A percentile compares a stretch with the other conserved stretches of the same genome.
Conservation (phyloP, 2,888 invertebrate species). For the Cephus runcator region DNA sequence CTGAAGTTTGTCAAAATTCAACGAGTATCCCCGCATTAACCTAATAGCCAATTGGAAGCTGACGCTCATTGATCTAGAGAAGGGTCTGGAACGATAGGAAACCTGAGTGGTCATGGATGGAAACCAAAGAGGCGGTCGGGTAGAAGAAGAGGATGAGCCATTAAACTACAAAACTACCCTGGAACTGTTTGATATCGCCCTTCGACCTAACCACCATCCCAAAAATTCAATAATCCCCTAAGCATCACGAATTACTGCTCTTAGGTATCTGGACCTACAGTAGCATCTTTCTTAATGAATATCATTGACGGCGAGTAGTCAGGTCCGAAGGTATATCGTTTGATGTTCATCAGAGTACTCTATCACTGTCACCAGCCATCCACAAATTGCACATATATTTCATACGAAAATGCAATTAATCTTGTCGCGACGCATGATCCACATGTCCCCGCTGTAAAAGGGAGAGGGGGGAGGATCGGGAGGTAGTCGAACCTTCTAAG, state of each 20-base stretch:
- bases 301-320: not conserved
- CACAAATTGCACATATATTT: not conserved
- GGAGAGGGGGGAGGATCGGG: no score
- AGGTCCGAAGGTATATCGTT: not conserved
- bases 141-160: not conserved
- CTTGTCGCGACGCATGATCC: not conserved
- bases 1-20: not conserved
- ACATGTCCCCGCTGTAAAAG: not conserved
- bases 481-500: not conserved
- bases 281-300: not conserved
- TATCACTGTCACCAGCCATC: not conserved
- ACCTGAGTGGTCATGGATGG: not conserved
- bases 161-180: not conserved
- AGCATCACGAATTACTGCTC: not conserved
- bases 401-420: not conserved
- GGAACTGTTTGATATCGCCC: not conserved
- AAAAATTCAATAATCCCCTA: not conserved
- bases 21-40: not conserved
- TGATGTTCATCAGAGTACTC: not conserved
- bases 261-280: not conserved
- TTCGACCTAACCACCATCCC: not conserved
- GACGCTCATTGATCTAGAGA: not conserved
- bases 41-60: not conserved
- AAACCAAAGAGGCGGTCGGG: not conserved
- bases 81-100: not conserved